phyloP scores from a whole-genome alignment of 2,888 invertebrate genomes.

The Lasioglossum villosulum region DNA sequence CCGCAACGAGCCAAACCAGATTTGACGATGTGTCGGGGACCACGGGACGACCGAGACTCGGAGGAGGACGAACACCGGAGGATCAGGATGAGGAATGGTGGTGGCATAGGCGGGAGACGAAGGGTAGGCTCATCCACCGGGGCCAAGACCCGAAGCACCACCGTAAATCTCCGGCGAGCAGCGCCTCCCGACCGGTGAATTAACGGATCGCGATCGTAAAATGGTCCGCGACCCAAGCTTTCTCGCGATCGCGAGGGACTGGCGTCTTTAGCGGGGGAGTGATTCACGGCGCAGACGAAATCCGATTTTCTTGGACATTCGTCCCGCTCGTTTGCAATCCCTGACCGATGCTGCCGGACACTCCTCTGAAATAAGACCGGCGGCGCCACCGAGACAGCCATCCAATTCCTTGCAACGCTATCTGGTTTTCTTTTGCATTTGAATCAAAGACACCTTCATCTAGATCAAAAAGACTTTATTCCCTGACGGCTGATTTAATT shows the following conservation, averaged over 20 bases:
- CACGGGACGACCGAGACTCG: conserved; percentile 27
- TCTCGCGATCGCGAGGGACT: conserved; percentile 28
- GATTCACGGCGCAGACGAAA: conserved; percentile 55
- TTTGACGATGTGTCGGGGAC: conserved; percentile 43
- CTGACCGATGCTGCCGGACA: neutral
- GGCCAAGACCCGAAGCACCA: conserved; percentile 69
- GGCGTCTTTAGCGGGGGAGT: conserved; percentile 29
- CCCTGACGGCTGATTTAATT: neutral
- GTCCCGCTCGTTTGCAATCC: conserved; percentile 19
- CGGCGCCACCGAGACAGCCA: neutral
- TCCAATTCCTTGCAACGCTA: neutral
- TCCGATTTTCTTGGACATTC: conserved; percentile 57
- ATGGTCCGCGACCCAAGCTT: conserved; percentile 40
- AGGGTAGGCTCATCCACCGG: conserved; percentile 52
- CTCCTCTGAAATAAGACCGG: conserved; percentile 6
- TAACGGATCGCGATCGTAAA: conserved; percentile 76
- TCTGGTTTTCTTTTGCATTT: neutral
- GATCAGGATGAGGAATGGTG: conserved; percentile 9
- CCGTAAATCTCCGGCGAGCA: conserved; percentile 76
- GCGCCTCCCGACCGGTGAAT: conserved; percentile 67
- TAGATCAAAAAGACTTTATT: neutral
- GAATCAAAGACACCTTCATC: neutral
- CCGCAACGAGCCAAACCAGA: conserved; percentile 51
- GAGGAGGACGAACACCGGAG: neutral
- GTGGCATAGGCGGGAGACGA: conserved; percentile 3